Evolutionary conservation across 2,888 invertebrate species (phyloP), one percentile per base, ranked within the genome.

Genomic region (Ectemnius lituratus): DNA sequence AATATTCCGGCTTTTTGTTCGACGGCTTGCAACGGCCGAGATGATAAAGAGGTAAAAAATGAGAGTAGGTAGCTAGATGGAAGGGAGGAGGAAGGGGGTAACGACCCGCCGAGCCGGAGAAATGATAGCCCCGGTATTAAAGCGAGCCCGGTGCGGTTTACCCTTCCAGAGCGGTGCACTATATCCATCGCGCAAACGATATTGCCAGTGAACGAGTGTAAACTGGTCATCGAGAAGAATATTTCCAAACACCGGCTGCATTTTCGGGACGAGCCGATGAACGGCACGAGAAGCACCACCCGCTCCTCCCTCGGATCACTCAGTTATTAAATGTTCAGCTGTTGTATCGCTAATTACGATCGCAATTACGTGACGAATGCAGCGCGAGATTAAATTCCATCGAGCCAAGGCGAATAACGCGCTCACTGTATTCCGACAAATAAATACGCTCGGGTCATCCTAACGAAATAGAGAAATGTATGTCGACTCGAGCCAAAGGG

Each of bases 261-360:
- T 70, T 74, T 71, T 74, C 74, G 28, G 45, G 27, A 49, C 45
- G 13, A 18, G 49, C 70, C 70, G 64, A 73, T 70, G 57, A 64
- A 47, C 28, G 58, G 58, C 28, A 52, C 71, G 37, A 61, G 58
- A 56, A 2, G 2, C 23, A 37, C 52, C 49, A 20, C 64, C 28
- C 67, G 67, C 28, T 58, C 46, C 56, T 56, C 45, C 37, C 37
- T 63, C 47, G 71, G 76, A 70, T 73, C 65, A 65, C 61, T 81
- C 76, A 82, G 76, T 85, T 79, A 81, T 84, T 84, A 80, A 81
- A 76, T 77, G 76, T 80, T 68, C 79, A 80, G 72, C 69, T 81
- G 80, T 71, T 72, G 79, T 80, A 76, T 73, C 78, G 69, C 82
- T 84, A 85, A 85, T 84, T 79, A 81, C 68, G 64, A 56, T 57